These are phyloP conservation scores for Leucoptera coffeella DNA, from an alignment of 2,888 invertebrate genomes.

Conservation along the genomic window DNA sequence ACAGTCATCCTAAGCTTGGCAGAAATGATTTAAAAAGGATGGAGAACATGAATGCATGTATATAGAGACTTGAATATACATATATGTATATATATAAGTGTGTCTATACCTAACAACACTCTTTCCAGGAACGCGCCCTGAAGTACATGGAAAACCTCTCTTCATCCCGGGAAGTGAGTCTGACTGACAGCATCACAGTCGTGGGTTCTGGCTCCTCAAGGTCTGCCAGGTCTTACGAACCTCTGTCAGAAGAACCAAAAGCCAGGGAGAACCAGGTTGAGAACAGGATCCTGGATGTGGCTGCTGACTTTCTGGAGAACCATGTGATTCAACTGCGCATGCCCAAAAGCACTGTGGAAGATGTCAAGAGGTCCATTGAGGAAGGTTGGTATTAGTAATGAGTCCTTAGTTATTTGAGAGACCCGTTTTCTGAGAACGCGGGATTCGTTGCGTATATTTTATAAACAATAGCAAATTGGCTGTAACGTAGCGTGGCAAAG, in stretches of 20 bases:
- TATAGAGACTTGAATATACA: too few species aligned
- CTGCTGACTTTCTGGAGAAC: slow-evolving; percentile 70
- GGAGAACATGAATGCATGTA: too few species aligned
- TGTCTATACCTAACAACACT: slow-evolving; percentile 2
- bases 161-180: slow-evolving; percentile 44
- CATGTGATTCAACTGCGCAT: slow-evolving; percentile 77
- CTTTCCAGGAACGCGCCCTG: slow-evolving; percentile 60
- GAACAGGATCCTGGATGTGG: slow-evolving; percentile 64
- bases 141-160: slow-evolving; percentile 58
- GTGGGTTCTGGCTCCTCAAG: slow-evolving; percentile 43
- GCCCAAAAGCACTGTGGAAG: slow-evolving; percentile 66
- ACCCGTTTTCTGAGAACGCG: too few species aligned
- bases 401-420: neutral
- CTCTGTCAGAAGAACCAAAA: slow-evolving; percentile 64
- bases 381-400: slow-evolving; percentile 58
- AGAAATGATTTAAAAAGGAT: too few species aligned
- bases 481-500: too few species aligned
- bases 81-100: too few species aligned
- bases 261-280: slow-evolving; percentile 71
- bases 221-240: slow-evolving; percentile 55
- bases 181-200: slow-evolving; percentile 56
- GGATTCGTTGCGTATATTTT: too few species aligned
- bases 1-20: too few species aligned
- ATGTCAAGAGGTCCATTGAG: slow-evolving; percentile 70
- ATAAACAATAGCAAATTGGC: too few species aligned